Evolutionary conservation across 1,140 invertebrate genomes (phyloP).

Genomic region (Cydia pomonella): DNA sequence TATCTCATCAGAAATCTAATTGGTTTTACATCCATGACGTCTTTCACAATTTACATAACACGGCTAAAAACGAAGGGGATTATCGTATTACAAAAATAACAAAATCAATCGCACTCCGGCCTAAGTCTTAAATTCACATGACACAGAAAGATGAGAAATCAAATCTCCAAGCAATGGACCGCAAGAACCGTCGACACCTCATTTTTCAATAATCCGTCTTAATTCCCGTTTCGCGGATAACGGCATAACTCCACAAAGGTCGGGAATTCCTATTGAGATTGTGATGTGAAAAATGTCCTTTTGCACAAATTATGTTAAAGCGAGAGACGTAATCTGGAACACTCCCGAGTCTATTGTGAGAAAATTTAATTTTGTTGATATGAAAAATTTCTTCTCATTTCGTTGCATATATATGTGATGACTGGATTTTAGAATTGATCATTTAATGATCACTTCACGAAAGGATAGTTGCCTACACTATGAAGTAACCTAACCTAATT

Average conservation of each 20-base stretch:
- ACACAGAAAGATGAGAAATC: conserved; percentile 24
- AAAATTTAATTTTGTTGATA: background rate
- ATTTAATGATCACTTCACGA: no score
- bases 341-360: background rate
- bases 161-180: conserved; percentile 4
- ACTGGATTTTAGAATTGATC: no score
- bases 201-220: conserved; percentile 27
- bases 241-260: conserved; percentile 29
- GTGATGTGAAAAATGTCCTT: conserved; percentile 33
- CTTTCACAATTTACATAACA: background rate
- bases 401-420: background rate
- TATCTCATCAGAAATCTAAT: no score
- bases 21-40: background rate
- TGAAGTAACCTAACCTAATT: no score
- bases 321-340: conserved; percentile 18
- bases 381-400: background rate
- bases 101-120: conserved; percentile 5
- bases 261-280: conserved; percentile 15
- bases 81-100: background rate
- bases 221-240: conserved; percentile 15
- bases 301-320: conserved; percentile 31
- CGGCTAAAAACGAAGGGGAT: background rate
- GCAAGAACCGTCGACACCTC: conserved; percentile 17
- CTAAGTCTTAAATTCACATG: conserved; percentile 1
- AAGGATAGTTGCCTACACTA: no score